Conservation (phyloP, 2,113 vertebrate species). For the Ramphastos sulfuratus region DNA sequence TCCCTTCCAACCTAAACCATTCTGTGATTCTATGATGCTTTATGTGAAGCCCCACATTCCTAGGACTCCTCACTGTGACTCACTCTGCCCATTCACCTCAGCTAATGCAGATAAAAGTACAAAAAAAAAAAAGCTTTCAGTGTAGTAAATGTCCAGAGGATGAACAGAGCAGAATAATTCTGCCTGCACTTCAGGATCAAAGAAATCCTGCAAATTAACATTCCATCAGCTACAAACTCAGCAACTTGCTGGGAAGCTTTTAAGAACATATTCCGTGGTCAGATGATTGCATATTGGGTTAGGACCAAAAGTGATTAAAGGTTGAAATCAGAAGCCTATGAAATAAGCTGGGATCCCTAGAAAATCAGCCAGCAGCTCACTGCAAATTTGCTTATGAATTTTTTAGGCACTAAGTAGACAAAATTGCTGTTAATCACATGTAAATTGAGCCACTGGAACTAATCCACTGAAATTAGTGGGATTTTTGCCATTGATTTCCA, state of each 20-base stretch:
- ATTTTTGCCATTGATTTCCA: conserved; percentile 53
- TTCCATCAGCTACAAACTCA: conserved; percentile 50
- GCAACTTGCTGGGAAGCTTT: conserved; percentile 44
- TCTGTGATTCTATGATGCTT: no score
- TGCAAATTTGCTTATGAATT: conserved; percentile 70
- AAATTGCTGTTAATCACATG: conserved; percentile 70
- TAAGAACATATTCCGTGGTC: conserved; percentile 39
- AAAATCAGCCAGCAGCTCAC: conserved; percentile 45
- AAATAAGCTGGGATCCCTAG: conserved; percentile 55
- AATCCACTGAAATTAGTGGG: conserved; percentile 62
- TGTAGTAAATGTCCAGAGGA: neutral
- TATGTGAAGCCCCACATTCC: neutral
- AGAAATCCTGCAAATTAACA: conserved; percentile 63
- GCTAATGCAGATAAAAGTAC: neutral
- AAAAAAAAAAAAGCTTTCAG: conserved; percentile 12
- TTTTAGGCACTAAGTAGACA: conserved; percentile 48
- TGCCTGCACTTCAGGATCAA: conserved; percentile 40
- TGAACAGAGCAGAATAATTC: conserved; percentile 17
- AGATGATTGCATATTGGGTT: conserved; percentile 50
- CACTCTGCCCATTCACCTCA: neutral
- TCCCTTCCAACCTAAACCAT: no score
- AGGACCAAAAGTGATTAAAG: conserved; percentile 54
- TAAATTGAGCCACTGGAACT: conserved; percentile 66
- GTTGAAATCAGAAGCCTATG: conserved; percentile 49
- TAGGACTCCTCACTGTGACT: neutral